Percentiles rank a stretch among this genome's conserved stretches.
Evolutionary conservation across 2,888 invertebrate species (phyloP).

Genomic region (Pachliopta kotzebuea): DNA sequence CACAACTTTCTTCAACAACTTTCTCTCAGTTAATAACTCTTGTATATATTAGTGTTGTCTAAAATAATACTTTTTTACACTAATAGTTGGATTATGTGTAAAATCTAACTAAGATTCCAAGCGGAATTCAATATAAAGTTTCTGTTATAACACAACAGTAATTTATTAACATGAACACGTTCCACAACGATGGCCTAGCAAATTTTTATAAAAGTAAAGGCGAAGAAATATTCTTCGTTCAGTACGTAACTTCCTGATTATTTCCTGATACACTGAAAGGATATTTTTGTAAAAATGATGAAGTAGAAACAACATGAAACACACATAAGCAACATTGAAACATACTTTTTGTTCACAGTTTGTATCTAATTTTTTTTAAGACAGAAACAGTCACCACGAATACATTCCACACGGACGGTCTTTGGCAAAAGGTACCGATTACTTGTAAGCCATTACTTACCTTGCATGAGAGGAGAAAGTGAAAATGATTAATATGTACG

Average conservation of each 20-base stretch:
- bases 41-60: no score
- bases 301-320: no score
- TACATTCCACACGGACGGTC: neutral
- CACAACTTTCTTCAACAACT: no score
- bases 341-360: no score
- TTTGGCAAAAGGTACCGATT: neutral
- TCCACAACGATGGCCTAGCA: neutral
- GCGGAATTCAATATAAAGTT: neutral
- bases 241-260: neutral
- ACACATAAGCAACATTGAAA: no score
- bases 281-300: neutral
- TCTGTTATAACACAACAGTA: neutral
- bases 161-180: neutral
- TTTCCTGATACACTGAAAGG: neutral
- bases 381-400: neutral
- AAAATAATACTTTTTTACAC: no score
- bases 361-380: neutral
- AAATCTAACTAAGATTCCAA: neutral
- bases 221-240: neutral
- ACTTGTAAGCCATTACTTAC: constrained; percentile 6
- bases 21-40: no score
- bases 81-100: neutral
- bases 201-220: neutral
- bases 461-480: constrained; percentile 14
- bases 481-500: constrained; percentile 22